Percentiles rank a stretch among this genome's conserved stretches.
Evolutionary conservation across 2,888 invertebrate genomes (phyloP).

Genomic region (Agrypnus murinus): DNA sequence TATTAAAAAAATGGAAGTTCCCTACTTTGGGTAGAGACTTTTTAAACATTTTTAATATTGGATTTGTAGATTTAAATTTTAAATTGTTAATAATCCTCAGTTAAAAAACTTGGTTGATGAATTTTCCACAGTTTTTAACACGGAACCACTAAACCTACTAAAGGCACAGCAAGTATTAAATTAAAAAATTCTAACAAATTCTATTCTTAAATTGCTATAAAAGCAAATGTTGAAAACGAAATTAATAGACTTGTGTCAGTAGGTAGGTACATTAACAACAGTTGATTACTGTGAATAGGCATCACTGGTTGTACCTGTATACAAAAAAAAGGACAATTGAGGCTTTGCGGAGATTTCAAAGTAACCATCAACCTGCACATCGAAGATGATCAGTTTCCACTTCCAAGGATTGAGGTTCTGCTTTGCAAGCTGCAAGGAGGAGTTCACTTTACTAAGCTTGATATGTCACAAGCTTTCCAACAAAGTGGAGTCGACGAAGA

Average conservation of each 20-base stretch:
- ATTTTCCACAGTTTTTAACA: no score
- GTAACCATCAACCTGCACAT: constrained; percentile 60
- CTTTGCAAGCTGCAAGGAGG: constrained; percentile 55
- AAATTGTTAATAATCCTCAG: no score
- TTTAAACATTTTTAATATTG: neutral
- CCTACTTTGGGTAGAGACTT: neutral
- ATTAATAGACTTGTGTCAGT: constrained; percentile 5
- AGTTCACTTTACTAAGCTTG: constrained; percentile 59
- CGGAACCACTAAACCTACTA: no score
- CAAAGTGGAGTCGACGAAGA: constrained; percentile 54
- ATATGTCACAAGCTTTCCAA: constrained; percentile 61
- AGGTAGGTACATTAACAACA: constrained; percentile 16
- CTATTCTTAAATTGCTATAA: no score
- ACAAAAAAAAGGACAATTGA: constrained; percentile 60
- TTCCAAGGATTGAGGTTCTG: constrained; percentile 57
- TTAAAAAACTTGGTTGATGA: no score
- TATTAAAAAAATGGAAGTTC: neutral
- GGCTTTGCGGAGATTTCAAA: constrained; percentile 64
- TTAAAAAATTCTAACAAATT: no score
- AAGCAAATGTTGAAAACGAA: no score
- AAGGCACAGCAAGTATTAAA: no score
- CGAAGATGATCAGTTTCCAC: constrained; percentile 51
- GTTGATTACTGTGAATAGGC: constrained; percentile 52
- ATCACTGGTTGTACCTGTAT: constrained; percentile 62
- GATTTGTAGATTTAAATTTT: neutral